Evolutionary conservation across 2,113 vertebrate species (phyloP), one percentile per base, ranked within the genome.

Genomic region (Cyanistes caeruleus): DNA sequence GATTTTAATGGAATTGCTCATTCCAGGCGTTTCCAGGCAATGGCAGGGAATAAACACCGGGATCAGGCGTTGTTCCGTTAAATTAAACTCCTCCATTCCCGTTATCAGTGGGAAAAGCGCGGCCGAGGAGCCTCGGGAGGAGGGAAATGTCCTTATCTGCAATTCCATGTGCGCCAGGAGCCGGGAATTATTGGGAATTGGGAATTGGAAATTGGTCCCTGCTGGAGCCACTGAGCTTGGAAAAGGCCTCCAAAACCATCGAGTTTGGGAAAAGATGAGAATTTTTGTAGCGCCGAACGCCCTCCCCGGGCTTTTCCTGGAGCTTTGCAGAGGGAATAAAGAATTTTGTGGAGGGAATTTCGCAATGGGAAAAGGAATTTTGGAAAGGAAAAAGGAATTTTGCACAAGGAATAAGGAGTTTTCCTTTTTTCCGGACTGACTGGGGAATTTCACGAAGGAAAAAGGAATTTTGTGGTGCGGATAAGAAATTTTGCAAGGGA

Each of bases 211-310:
- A 60, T 30, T 59, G 12, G 20, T 43, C 53, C 52, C 22, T 49
- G 17, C 43, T 10, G 63, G 43, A 68, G 28, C 10, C 17, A 6
- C 22, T 1, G 0, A 58, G 28, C 22, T 39, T 25, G 35, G 52
- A 21, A 85, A 67, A 21, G 16, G 16, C 16, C 44, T 43, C 35
- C 20, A 28, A 3, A 64, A 30, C 1, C 6, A 20, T 1, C 10
- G 2, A 2, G 5, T 68, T 49, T 49, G 21, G 67, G 65, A 24
- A 24, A 46, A 58, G 0, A 21, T 1, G 23, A 56, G 5, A n/a
- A 7, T 59, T 70, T 48, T 20, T 2, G 2, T 1, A 0, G 16
- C 0, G 1, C 28, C 3, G 8, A 30, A 22, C 4, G 3, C 15
- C 4, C 4, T 1, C 49, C 0, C 0, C 13, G 46, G 35, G 8